Evolutionary conservation across 2,113 vertebrate genomes (phyloP).

Genomic region (Elanoides forficatus): DNA sequence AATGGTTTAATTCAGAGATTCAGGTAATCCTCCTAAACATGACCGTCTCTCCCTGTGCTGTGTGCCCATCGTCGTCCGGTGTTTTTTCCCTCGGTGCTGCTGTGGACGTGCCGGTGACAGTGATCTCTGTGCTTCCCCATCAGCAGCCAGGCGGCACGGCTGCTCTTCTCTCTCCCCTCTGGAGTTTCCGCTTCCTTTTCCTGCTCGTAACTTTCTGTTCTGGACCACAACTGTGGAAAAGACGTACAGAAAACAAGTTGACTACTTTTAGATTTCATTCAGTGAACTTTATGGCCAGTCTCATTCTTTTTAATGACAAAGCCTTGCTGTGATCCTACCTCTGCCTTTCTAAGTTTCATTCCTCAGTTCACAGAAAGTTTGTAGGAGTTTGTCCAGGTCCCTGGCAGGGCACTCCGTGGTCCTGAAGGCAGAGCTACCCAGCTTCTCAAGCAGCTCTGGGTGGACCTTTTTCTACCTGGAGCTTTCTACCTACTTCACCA

Average conservation of each 20-base stretch:
- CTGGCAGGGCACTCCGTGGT: too few relatives aligned
- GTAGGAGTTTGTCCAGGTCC: neutral
- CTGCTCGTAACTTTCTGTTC: neutral
- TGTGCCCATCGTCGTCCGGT: rapidly evolving
- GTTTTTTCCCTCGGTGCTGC: neutral
- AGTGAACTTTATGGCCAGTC: neutral
- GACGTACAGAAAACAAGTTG: neutral
- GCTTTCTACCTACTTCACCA: neutral
- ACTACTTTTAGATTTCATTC: neutral
- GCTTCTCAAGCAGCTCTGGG: neutral
- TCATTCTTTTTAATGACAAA: neutral
- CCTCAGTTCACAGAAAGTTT: neutral
- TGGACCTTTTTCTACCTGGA: neutral
- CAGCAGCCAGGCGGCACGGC: too few relatives aligned
- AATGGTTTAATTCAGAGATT: neutral
- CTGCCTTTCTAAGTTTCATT: neutral
- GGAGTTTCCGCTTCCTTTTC: neutral
- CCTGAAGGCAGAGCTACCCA: neutral
- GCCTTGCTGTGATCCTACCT: neutral
- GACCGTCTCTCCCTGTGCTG: neutral
- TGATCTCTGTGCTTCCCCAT: neutral
- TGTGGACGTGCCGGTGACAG: rapidly evolving
- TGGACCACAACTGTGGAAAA: neutral
- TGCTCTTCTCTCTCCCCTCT: neutral
- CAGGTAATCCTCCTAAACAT: neutral